Base-by-base conservation (phyloP, 2,797 vertebrate genomes). In the Lophotriccus pileatus region DNA sequence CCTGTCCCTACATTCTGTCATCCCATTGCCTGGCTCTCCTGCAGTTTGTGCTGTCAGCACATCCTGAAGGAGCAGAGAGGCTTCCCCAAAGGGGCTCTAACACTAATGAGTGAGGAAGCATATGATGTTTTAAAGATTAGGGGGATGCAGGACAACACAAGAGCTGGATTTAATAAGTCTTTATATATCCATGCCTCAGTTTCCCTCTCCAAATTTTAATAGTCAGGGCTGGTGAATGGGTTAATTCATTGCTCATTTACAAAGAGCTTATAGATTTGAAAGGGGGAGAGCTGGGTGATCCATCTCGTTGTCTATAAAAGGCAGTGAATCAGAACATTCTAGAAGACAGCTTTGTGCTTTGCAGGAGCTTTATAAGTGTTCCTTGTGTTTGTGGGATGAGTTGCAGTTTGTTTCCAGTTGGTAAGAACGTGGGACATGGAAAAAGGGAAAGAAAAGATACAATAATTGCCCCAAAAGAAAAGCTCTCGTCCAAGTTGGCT, bases 171-270 rank as follows among this genome's bases (percentile, higher is more conserved):
- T 90, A 84, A 58, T 72, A 87, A 74, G 52, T 58, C 56, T 60
- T 86, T 84, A 11, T 47, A 20, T 63, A 58, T 58, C 60, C 0
- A 0, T 95, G 94, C 93, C 94, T 97, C 95, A 95, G 95, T 96
- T 94, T 97, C 93, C 85, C 87, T 62, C 56, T 80, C 53, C n/a
- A 22, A 21, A 70, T 87, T 74, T 73, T 64, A 68, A 64, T 37
- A 66, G 36, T 91, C 37, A 30, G 1, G 44, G 60, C 85, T 84
- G 60, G n/a, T 93, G 77, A 94, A 93, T 91, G 70, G 63, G 63
- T 90, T 91, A 91, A 90, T 96, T 94, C 93, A 96, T 91, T 90
- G 70, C 87, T 86, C 74, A 15, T 89, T 79, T 92, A 94, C 94
- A 95, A 96, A 94, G 94, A 72, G 60, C 91, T 91, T 83, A 89